Base-by-base conservation (phyloP, 2,888 invertebrate genomes). In the Itoplectis maculator region DNA sequence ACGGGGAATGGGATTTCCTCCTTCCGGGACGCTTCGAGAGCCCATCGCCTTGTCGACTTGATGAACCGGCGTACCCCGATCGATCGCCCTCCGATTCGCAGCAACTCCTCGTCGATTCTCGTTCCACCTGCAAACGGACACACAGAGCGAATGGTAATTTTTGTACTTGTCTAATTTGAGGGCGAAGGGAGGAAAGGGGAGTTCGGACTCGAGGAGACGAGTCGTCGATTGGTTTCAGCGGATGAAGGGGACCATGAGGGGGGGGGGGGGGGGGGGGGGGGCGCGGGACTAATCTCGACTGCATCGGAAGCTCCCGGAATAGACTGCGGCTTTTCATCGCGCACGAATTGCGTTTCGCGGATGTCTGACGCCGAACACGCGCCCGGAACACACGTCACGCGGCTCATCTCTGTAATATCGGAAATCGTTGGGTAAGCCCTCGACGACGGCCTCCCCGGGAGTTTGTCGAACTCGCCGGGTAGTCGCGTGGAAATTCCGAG, bases 391-490 rank as follows among this genome's bases (percentile, higher is more conserved):
- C 37, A 40, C 40, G 35, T 56, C 20, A 29, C n/a, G 5, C 29
- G 29, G 29, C 18, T 29, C 56, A 23, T 37, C 40, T 40, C 45
- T 56, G n/a, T n/a, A 56, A 81, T 84, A 82, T 84, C 82, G 84
- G 68, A 84, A 77, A 82, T 61, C 72, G 82, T 82, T 82, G 69
- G n/a, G 82, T 79, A 70, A 45, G 69, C 23, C 72, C 68, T 73
- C 40, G 18, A 9, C 59, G 29, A n/a, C 29, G 29, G 29, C 29
- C 5, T 59, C n/a, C 9, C 7, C 37, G 11, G 51, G 72, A 74
- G 83, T 69, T 72, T 81, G 70, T 75, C 72, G 77, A 69, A 73
- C 69, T 65, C 20, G n/a, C n/a, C n/a, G n/a, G n/a, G n/a, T n/a
- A n/a, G n/a, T n/a, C 40, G 66, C 4, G 45, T 18, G 18, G 61